These are phyloP conservation scores for Pteronura brasiliensis DNA, from an alignment of 2,113 vertebrate species.

Conservation along the genomic window DNA sequence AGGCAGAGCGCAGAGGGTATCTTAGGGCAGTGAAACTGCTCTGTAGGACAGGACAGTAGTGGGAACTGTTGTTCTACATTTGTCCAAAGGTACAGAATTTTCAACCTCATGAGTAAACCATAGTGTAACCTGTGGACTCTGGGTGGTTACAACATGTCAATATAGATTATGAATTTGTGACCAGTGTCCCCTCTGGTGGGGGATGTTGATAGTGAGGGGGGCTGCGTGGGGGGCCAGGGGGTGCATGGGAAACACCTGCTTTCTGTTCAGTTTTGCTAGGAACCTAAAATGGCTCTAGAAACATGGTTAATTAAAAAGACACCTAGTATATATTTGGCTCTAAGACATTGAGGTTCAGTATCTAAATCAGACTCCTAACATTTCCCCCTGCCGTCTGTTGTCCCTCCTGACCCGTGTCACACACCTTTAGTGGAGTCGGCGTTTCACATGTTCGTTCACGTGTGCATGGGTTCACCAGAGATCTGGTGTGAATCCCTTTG, in stretches of 20 bases:
- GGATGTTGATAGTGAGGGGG: not conserved
- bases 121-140: not conserved
- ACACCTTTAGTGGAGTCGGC: not conserved
- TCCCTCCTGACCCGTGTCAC: not conserved
- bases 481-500: no score
- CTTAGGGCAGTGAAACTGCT: not conserved
- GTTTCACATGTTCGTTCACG: not conserved
- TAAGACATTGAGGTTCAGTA: not conserved
- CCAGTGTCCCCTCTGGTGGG: not conserved
- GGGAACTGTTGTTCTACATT: accelerated
- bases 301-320: not conserved
- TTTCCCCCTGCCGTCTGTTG: accelerated
- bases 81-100: not conserved
- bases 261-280: not conserved
- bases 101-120: not conserved
- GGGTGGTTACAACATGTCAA: not conserved
- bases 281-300: not conserved
- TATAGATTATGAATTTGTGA: not conserved
- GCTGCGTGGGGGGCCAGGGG: no score
- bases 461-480: not conserved
- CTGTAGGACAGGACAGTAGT: not conserved
- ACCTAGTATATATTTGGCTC: not conserved
- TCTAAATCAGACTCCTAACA: not conserved
- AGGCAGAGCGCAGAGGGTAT: not conserved
- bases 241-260: no score